Evolutionary conservation across 2,888 invertebrate species (phyloP).

Genomic region (Phytoseiulus persimilis): DNA sequence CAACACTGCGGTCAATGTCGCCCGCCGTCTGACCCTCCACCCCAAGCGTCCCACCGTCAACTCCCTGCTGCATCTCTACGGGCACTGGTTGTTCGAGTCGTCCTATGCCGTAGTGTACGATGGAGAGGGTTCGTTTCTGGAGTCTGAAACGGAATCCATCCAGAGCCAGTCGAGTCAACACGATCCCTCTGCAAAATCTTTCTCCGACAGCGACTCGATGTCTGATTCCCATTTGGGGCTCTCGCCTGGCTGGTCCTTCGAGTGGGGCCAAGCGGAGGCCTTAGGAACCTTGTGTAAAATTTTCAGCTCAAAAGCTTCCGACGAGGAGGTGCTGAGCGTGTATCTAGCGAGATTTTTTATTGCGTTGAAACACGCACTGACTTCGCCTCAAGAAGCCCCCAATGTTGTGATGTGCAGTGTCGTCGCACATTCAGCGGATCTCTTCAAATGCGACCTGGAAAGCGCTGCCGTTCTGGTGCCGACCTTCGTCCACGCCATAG

Average conservation of each 20-base stretch:
- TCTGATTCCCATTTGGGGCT: constrained; percentile 18
- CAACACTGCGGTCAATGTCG: not conserved
- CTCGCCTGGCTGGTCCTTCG: constrained; percentile 47
- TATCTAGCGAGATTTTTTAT: constrained; percentile 90
- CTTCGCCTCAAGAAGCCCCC: constrained; percentile 34
- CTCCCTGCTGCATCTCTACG: constrained; percentile 86
- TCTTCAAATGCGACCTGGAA: constrained; percentile 27
- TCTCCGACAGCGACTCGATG: constrained; percentile 30
- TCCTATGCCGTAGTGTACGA: constrained; percentile 69
- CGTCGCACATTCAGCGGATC: constrained; percentile 33
- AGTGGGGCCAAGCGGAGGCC: constrained; percentile 78
- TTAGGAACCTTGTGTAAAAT: constrained; percentile 88
- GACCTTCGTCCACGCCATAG: constrained; percentile 8
- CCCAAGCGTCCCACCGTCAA: constrained; percentile 74
- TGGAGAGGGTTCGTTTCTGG: constrained; percentile 47
- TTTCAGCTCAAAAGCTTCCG: constrained; percentile 87
- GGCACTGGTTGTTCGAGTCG: constrained; percentile 92
- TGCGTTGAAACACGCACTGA: constrained; percentile 75
- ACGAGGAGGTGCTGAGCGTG: constrained; percentile 78
- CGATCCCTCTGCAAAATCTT: constrained; percentile 9
- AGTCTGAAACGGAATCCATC: constrained; percentile 13
- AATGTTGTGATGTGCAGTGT: constrained; percentile 17
- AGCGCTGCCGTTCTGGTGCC: constrained; percentile 20
- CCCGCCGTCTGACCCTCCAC: constrained; percentile 46
- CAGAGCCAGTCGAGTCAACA: constrained; percentile 33